Evolutionary conservation across 2,888 invertebrate species (phyloP).

Genomic region (Campopleginae sp.): DNA sequence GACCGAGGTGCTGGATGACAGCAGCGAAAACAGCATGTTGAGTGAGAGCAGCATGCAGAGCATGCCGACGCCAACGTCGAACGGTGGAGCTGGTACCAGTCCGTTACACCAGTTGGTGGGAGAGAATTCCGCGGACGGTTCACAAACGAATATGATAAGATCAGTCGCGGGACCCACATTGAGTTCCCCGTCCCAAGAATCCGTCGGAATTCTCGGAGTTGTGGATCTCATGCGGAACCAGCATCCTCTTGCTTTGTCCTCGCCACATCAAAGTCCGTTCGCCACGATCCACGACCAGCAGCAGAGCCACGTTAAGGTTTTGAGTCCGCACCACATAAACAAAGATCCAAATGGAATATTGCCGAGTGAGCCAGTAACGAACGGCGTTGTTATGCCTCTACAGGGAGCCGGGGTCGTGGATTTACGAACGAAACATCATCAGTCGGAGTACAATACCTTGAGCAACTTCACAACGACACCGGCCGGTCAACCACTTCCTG

Average conservation of each 20-base stretch:
- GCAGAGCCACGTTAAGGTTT: slow-evolving; percentile 78
- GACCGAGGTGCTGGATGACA: slow-evolving; percentile 89
- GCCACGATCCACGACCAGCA: slow-evolving; percentile 76
- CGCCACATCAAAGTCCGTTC: slow-evolving; percentile 75
- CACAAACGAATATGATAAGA: slow-evolving; percentile 75
- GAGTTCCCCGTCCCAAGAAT: slow-evolving; percentile 78
- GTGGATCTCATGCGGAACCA: slow-evolving; percentile 84
- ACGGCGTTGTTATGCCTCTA: slow-evolving; percentile 60
- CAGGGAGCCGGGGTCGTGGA: slow-evolving; percentile 86
- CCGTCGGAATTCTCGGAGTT: slow-evolving; percentile 78
- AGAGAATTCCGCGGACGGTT: slow-evolving; percentile 83
- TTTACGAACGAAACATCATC: slow-evolving; percentile 88
- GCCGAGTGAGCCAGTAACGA: slow-evolving; percentile 72
- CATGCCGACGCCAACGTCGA: slow-evolving; percentile 77
- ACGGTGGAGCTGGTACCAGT: slow-evolving; percentile 76
- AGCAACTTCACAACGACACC: slow-evolving; percentile 84
- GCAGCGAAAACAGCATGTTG: slow-evolving; percentile 88
- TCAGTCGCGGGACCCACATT: slow-evolving; percentile 71
- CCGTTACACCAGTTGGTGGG: slow-evolving; percentile 82
- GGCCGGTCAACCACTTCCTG: slow-evolving; percentile 84
- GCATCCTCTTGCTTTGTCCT: slow-evolving; percentile 75
- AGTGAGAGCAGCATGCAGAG: slow-evolving; percentile 83
- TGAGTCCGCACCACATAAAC: slow-evolving; percentile 80
- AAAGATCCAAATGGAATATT: slow-evolving; percentile 78
- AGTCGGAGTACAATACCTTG: slow-evolving; percentile 86